Evolutionary conservation across 1,140 invertebrate species (phyloP).

Genomic region (Calliphora vicina): DNA sequence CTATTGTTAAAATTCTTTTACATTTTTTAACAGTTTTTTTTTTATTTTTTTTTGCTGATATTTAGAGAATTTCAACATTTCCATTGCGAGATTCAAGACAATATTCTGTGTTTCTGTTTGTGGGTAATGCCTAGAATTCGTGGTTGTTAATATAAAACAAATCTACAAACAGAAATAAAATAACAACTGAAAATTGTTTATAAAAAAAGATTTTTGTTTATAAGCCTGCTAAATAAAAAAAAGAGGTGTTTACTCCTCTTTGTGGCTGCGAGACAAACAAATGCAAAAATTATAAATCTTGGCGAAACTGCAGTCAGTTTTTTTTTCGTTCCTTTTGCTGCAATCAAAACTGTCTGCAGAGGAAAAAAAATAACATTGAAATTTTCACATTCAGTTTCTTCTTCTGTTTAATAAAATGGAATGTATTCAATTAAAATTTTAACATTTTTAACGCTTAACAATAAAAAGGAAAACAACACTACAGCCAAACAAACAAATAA

Average conservation of each 20-base stretch:
- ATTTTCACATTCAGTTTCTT: neutral
- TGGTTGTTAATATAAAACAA: neutral
- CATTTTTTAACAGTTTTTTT: neutral
- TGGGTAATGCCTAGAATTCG: neutral
- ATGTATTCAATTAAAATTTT: conserved; percentile 31
- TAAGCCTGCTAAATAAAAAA: no score
- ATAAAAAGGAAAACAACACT: neutral
- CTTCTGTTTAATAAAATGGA: conserved; percentile 13
- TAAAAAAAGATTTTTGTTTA: neutral
- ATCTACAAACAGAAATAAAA: neutral
- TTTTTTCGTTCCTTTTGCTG: no score
- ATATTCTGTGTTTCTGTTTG: neutral
- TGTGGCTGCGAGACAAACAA: conserved; percentile 6
- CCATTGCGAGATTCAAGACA: neutral
- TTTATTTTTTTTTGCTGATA: no score
- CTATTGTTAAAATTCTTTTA: neutral
- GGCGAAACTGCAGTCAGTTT: neutral
- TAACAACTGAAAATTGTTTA: neutral
- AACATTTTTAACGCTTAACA: conserved; percentile 35
- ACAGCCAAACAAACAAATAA: neutral
- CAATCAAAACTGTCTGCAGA: neutral
- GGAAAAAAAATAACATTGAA: neutral
- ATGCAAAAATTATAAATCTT: conserved; percentile 17
- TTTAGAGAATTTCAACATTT: neutral
- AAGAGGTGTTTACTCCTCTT: conserved; percentile 4